Evolutionary conservation across 2,888 invertebrate genomes (phyloP).

Genomic region (Meandrusa payeni): DNA sequence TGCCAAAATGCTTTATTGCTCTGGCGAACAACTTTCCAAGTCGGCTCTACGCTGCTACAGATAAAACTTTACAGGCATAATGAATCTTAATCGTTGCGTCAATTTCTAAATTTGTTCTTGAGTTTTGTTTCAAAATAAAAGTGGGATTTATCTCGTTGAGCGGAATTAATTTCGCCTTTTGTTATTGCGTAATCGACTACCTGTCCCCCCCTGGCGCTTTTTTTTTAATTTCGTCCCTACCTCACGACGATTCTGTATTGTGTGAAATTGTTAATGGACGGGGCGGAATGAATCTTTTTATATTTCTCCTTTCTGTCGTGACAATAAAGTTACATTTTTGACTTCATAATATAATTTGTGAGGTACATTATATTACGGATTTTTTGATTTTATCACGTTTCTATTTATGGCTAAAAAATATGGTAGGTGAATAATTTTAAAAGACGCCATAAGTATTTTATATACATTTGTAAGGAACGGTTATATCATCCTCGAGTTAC

Average conservation of each 20-base stretch:
- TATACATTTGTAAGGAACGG: too few relatives aligned
- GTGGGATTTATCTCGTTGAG: slow-evolving; percentile 61
- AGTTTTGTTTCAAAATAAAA: slow-evolving; percentile 73
- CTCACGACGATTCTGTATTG: slow-evolving; percentile 40
- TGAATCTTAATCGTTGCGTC: slow-evolving; percentile 76
- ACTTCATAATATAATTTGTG: slow-evolving; percentile 23
- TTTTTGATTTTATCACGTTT: slow-evolving; percentile 1
- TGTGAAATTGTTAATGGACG: slow-evolving; percentile 30
- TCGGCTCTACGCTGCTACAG: slow-evolving; percentile 50
- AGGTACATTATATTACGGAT: slow-evolving; percentile 16
- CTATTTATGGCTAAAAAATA: slow-evolving; percentile 1
- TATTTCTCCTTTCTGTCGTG: slow-evolving; percentile 15
- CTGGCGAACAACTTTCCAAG: slow-evolving; percentile 62
- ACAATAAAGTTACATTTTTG: slow-evolving; percentile 23
- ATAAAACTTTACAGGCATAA: slow-evolving; percentile 78
- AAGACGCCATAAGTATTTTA: too few relatives aligned
- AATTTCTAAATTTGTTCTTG: slow-evolving; percentile 71
- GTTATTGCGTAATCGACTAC: slow-evolving; percentile 66
- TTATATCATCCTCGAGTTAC: too few relatives aligned
- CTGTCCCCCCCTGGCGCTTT: slow-evolving; percentile 46
- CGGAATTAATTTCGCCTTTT: slow-evolving; percentile 67
- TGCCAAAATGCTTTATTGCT: slow-evolving; percentile 78
- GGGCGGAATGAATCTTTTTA: slow-evolving; percentile 21
- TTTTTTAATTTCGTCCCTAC: slow-evolving; percentile 41
- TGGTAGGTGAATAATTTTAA: too few relatives aligned